phyloP scores from a whole-genome alignment of 2,113 vertebrate species.

The Emberiza fucata region DNA sequence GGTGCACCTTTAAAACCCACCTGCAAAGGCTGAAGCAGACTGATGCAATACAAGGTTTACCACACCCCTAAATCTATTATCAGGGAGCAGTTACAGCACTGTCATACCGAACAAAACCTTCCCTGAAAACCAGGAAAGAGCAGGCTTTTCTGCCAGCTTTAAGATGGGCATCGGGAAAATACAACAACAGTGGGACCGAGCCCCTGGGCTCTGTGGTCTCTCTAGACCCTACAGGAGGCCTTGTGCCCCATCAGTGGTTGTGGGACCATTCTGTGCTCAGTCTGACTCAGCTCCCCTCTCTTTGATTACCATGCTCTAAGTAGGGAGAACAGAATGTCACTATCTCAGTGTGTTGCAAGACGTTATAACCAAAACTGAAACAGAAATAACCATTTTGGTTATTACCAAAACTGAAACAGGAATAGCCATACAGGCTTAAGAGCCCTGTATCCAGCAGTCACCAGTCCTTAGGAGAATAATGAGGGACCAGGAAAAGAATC shows the following conservation, averaged over 20 bases:
- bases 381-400: background rate
- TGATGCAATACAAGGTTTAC: background rate
- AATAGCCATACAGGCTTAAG: background rate
- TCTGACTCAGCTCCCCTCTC: background rate
- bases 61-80: background rate
- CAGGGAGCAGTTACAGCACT: background rate
- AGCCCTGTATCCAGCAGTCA: background rate
- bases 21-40: background rate
- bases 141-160: background rate
- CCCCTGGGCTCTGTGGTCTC: no score
- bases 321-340: background rate
- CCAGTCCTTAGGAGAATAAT: background rate
- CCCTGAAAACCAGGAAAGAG: background rate
- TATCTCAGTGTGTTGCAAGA: background rate
- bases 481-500: background rate
- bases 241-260: background rate
- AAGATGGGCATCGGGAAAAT: background rate
- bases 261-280: rapidly evolving
- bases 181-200: no score
- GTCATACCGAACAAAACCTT: background rate
- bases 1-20: background rate
- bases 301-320: rapidly evolving
- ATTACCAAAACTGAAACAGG: background rate
- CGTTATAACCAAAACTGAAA: background rate
- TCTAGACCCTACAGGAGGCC: background rate